A percentile compares a stretch with the other conserved stretches of the same genome.
Evolutionary conservation across 2,113 vertebrate genomes (phyloP).

Genomic region (Ciconia stormi): DNA sequence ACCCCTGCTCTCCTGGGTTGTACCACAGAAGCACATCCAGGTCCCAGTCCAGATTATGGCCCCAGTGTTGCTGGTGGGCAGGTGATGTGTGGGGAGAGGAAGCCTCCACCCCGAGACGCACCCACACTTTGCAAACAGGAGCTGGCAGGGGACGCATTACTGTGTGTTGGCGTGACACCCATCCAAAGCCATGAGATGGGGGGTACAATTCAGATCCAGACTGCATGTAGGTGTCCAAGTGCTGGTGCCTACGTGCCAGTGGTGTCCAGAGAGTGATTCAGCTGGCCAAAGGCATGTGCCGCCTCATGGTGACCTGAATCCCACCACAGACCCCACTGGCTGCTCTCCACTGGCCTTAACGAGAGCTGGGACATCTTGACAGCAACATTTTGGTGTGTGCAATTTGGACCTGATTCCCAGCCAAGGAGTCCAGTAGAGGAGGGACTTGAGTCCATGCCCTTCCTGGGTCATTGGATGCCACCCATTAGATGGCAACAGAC

Average conservation of each 20-base stretch:
- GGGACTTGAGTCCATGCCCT: neutral
- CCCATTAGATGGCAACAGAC: neutral
- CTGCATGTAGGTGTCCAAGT: neutral
- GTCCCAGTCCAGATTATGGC: neutral
- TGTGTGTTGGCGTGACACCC: neutral
- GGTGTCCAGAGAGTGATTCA: too few species aligned
- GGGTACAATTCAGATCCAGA: neutral
- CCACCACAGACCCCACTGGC: neutral
- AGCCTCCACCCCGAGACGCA: neutral
- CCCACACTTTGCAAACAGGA: neutral
- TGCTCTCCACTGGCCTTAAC: neutral
- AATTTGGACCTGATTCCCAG: neutral
- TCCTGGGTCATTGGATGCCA: neutral
- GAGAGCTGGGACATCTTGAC: neutral
- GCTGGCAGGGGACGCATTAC: fast-evolving
- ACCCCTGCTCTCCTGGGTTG: neutral
- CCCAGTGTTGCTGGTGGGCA: neutral
- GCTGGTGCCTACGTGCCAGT: neutral
- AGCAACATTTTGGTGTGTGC: neutral
- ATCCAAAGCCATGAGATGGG: neutral
- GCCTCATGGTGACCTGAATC: neutral
- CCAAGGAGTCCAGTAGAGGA: neutral
- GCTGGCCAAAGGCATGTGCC: neutral
- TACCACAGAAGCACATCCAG: neutral
- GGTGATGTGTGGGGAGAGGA: neutral